Evolutionary conservation across 2,888 invertebrate species (phyloP).

Genomic region (Calephelis perditalis): DNA sequence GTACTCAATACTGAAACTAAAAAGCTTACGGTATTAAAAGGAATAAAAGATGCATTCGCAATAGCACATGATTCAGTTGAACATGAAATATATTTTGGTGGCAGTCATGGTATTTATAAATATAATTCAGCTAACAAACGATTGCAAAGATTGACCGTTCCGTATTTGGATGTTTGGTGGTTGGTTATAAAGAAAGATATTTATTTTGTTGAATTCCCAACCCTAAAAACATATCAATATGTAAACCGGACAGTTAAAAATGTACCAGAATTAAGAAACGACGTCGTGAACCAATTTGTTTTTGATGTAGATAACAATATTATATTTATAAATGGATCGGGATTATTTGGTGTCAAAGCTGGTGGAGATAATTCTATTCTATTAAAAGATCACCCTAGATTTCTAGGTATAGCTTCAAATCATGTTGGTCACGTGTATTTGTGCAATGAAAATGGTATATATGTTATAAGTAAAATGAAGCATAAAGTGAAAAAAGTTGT

Average conservation of each 20-base stretch:
- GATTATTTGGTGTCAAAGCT: constrained; percentile 48
- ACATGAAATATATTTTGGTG: constrained; percentile 57
- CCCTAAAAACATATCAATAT: constrained; percentile 49
- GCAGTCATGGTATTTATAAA: constrained; percentile 59
- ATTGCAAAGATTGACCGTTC: constrained; percentile 43
- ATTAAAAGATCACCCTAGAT: constrained; percentile 44
- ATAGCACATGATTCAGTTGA: constrained; percentile 41
- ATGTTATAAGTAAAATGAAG: constrained; percentile 45
- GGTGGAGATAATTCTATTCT: constrained; percentile 34
- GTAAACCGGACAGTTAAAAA: constrained; percentile 40
- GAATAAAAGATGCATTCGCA: constrained; percentile 62
- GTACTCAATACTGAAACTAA: constrained; percentile 45
- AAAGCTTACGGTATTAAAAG: constrained; percentile 51
- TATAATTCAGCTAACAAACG: constrained; percentile 41
- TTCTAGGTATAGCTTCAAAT: constrained; percentile 51
- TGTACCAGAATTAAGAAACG: constrained; percentile 37
- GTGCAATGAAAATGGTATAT: constrained; percentile 59
- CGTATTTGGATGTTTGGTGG: constrained; percentile 63
- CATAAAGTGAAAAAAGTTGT: constrained; percentile 49
- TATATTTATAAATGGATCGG: constrained; percentile 56
- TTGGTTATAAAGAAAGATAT: constrained; percentile 47
- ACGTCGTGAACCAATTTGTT: constrained; percentile 54
- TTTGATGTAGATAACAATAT: constrained; percentile 49
- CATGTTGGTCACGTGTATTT: constrained; percentile 48
- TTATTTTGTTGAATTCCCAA: constrained; percentile 60